phyloP scores from a whole-genome alignment of 2,888 invertebrate genomes.

The Pycnomerus fuliginosus region DNA sequence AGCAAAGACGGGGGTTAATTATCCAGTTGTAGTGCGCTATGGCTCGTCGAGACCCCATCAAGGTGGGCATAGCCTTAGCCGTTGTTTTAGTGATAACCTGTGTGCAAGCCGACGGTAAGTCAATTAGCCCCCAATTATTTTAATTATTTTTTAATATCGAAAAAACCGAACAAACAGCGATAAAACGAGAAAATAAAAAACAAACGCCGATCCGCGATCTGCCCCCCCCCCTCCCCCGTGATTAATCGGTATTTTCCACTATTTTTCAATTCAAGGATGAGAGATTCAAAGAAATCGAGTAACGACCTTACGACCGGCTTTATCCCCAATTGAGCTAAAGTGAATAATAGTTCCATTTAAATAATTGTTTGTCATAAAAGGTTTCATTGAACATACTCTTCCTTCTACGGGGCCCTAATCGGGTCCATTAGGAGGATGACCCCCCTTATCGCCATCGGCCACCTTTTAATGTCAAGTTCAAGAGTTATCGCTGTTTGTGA shows the following conservation, averaged over 20 bases:
- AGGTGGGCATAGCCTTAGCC: constrained; percentile 42
- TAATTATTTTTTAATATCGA: neutral
- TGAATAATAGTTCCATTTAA: constrained; percentile 21
- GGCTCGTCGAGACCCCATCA: constrained; percentile 40
- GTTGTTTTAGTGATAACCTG: constrained; percentile 39
- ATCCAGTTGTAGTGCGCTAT: constrained; percentile 40
- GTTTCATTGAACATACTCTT: neutral
- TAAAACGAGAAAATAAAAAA: too few relatives aligned
- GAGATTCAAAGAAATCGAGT: constrained; percentile 1
- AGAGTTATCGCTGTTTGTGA: neutral
- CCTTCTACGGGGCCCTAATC: neutral
- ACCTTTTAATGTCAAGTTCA: constrained; percentile 17
- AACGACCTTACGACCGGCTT: constrained; percentile 3
- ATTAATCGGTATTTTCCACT: too few relatives aligned
- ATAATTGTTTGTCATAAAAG: constrained; percentile 9
- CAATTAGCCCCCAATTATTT: neutral
- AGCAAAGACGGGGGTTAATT: constrained; percentile 30
- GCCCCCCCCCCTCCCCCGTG: too few relatives aligned
- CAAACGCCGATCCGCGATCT: too few relatives aligned
- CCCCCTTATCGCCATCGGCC: constrained; percentile 3
- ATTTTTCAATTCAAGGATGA: too few relatives aligned
- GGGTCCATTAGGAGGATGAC: too few relatives aligned
- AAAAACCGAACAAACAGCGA: neutral
- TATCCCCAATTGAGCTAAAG: constrained; percentile 16
- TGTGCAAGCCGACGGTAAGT: constrained; percentile 40